Base-by-base conservation (phyloP, 2,888 invertebrate genomes). In the Chloroclystis v-ata region DNA sequence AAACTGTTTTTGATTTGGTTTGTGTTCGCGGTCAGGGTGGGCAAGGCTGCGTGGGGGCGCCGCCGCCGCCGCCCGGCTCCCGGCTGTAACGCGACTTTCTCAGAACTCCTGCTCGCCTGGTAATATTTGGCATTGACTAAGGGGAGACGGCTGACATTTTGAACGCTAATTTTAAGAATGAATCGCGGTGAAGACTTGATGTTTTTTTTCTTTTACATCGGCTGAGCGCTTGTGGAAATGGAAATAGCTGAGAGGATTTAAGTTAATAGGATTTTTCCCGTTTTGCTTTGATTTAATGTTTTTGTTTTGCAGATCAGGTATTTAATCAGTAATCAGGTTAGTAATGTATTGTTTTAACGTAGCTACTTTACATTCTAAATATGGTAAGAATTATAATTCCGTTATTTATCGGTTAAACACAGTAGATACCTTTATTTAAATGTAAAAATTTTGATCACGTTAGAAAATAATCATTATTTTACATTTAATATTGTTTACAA, bases 41-140 rank as follows among this genome's bases (percentile, higher is more conserved):
- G 46, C 47, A 48, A 41, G 43, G 40, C 39, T 42, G 55, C 47
- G 61, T 55, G 56, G 51, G 57, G 59, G 44, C 49, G 57, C 56
- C 14, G 2, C 14, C 14, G 16, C 32, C 32, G 51, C 51, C 49
- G 30, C 64, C 46, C 49, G 52, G 54, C 60, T 57, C 55, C 56
- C 58, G n/a, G 20, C 57, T 76, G 74, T 74, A 76, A 79, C 58
- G 43, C 46, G 58, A 65, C 65, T 71, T 76, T 65, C 76, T 72
- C 44, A 38, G 44, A 7, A 43, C 16, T 72, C 65, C 67, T 82
- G 72, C 20, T 42, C 52, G 63, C 87, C 85, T 87, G 69, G 86
- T 87, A 81, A 73, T 75, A 83, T 78, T 87, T 87, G 87, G 87
- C 87, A 87, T 87, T 87, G 87, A 86, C 78, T 85, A 75, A 73